phyloP scores from a whole-genome alignment of 2,888 invertebrate species.

The Ophonus ardosiacus region DNA sequence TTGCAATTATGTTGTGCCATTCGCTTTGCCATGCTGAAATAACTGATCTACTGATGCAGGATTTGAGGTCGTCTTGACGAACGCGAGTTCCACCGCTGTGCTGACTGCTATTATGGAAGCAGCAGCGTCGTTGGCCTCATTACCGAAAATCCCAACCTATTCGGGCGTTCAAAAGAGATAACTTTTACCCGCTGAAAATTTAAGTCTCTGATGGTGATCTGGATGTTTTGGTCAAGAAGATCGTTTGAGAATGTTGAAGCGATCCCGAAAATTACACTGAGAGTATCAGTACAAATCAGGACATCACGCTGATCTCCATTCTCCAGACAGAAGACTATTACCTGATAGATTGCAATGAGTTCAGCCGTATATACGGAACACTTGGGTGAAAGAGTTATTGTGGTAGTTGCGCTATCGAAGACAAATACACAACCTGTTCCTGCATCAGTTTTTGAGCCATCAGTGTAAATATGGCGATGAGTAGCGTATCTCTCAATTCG shows the following conservation, averaged over 20 bases:
- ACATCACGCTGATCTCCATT: neutral
- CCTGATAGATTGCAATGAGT: neutral
- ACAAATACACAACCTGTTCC: constrained; percentile 8
- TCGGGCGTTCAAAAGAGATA: neutral
- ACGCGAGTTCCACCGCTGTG: neutral
- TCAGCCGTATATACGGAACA: neutral
- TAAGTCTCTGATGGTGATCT: neutral
- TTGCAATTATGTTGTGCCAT: neutral
- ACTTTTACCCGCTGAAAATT: neutral
- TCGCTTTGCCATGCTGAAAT: constrained; percentile 3
- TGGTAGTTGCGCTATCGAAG: neutral
- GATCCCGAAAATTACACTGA: neutral
- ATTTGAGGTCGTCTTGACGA: constrained; percentile 9
- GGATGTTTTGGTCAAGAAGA: neutral
- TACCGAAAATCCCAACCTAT: neutral
- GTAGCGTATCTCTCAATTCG: neutral
- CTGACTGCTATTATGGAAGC: neutral
- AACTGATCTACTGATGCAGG: neutral
- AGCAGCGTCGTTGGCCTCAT: constrained; percentile 14
- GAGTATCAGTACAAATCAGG: constrained; percentile 21
- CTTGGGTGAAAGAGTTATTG: neutral
- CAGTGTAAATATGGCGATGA: constrained; percentile 11
- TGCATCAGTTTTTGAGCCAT: constrained; percentile 5
- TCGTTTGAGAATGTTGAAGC: too few species aligned
- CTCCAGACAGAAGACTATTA: neutral